Evolutionary conservation across 2,888 invertebrate genomes (phyloP).

Genomic region (Hemaris fuciformis): DNA sequence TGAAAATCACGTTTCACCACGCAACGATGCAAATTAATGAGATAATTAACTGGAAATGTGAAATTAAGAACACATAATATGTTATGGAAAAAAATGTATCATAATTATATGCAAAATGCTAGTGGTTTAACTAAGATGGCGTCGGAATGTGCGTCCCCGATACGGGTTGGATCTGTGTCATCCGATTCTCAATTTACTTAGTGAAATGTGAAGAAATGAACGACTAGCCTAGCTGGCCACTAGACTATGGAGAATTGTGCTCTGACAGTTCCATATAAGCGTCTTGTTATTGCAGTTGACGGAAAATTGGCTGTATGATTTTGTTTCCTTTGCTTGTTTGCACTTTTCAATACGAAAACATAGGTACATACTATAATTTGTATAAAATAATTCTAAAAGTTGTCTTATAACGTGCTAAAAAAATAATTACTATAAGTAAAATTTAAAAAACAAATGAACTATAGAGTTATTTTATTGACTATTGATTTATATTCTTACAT

Average conservation of each 20-base stretch:
- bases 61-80: not conserved
- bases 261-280: not conserved
- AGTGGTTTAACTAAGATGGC: not conserved
- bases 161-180: not conserved
- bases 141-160: not conserved
- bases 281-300: not conserved
- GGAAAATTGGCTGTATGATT: not conserved
- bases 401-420: no score
- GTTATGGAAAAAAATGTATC: not conserved
- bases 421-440: no score
- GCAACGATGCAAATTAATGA: not conserved
- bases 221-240: not conserved
- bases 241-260: constrained; percentile 2
- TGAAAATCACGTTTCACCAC: not conserved
- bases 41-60: not conserved
- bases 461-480: no score
- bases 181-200: constrained; percentile 3
- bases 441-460: no score
- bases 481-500: no score
- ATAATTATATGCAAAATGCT: constrained; percentile 2
- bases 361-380: no score
- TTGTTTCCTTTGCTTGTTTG: not conserved
- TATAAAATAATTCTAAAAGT: no score
- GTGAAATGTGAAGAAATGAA: constrained; percentile 5
- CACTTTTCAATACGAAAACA: no score